Evolutionary conservation across 2,113 vertebrate genomes (phyloP).

Genomic region (Pristiophorus japonicus): DNA sequence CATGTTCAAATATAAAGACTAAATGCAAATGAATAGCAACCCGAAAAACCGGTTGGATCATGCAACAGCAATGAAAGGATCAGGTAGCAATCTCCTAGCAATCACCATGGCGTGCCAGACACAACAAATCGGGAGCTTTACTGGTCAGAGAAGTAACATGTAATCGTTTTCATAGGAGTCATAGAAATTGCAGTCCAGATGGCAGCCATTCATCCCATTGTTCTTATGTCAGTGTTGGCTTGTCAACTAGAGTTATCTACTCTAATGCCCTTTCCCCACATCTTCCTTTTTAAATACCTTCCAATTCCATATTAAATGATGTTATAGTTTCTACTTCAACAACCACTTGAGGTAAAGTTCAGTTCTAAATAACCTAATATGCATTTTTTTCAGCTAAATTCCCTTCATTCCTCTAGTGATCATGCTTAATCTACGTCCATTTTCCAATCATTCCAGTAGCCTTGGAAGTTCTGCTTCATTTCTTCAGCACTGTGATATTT

Average conservation of each 20-base stretch:
- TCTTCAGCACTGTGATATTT: neutral
- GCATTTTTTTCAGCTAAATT: neutral
- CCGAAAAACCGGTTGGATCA: neutral
- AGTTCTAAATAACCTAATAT: neutral
- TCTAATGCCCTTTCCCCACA: neutral
- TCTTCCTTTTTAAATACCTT: neutral
- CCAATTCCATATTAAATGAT: neutral
- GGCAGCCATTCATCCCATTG: neutral
- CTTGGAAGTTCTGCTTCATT: neutral
- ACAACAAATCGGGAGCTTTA: neutral
- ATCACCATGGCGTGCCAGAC: neutral
- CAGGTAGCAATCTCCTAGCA: neutral
- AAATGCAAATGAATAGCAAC: neutral
- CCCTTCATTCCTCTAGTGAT: neutral
- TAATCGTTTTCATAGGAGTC: neutral
- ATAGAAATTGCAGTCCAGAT: neutral
- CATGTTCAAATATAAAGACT: neutral
- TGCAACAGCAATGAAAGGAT: neutral
- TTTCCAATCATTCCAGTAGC: neutral
- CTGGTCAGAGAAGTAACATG: neutral
- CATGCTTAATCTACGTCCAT: neutral
- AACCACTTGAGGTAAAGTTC: neutral
- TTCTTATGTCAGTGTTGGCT: neutral
- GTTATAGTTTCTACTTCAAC: neutral
- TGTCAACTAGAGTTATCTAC: neutral